These are phyloP conservation scores for Hirtodrosophila duncani DNA, from an alignment of 2,888 invertebrate species.

Conservation along the genomic window DNA sequence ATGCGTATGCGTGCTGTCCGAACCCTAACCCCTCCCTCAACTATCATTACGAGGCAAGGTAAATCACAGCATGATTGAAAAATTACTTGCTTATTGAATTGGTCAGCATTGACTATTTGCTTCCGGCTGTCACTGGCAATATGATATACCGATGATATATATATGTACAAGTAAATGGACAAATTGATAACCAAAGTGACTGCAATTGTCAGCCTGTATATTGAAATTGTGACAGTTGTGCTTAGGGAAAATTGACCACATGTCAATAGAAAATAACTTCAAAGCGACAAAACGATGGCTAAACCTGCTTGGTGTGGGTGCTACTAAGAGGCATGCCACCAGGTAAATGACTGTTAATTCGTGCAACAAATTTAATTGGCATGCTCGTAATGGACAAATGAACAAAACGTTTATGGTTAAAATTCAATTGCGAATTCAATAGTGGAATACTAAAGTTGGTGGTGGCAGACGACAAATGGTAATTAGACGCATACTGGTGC, in stretches of 20 bases:
- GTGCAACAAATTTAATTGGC: constrained; percentile 40
- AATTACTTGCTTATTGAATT: constrained; percentile 39
- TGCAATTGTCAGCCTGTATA: constrained; percentile 28
- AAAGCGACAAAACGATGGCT: constrained; percentile 57
- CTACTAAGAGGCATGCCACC: constrained; percentile 10
- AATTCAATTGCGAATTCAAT: constrained; percentile 54
- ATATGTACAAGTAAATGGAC: constrained; percentile 4
- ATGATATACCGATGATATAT: background rate
- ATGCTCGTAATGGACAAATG: constrained; percentile 53
- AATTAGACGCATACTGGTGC: constrained; percentile 23
- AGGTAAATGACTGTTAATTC: constrained; percentile 53
- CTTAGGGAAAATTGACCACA: constrained; percentile 57
- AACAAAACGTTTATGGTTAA: constrained; percentile 20
- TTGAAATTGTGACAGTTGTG: constrained; percentile 48
- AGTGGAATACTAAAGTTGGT: constrained; percentile 32
- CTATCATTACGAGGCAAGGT: constrained; percentile 12
- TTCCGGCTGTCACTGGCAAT: constrained; percentile 30
- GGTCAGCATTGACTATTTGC: constrained; percentile 25
- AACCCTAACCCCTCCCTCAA: background rate
- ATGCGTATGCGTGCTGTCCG: background rate
- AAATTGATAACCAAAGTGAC: constrained; percentile 28
- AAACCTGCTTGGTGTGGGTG: background rate
- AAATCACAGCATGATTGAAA: constrained; percentile 51
- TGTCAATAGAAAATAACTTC: constrained; percentile 62
- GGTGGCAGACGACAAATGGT: constrained; percentile 18